phyloP scores from a whole-genome alignment of 2,113 vertebrate species.

The Syrrhaptes paradoxus region DNA sequence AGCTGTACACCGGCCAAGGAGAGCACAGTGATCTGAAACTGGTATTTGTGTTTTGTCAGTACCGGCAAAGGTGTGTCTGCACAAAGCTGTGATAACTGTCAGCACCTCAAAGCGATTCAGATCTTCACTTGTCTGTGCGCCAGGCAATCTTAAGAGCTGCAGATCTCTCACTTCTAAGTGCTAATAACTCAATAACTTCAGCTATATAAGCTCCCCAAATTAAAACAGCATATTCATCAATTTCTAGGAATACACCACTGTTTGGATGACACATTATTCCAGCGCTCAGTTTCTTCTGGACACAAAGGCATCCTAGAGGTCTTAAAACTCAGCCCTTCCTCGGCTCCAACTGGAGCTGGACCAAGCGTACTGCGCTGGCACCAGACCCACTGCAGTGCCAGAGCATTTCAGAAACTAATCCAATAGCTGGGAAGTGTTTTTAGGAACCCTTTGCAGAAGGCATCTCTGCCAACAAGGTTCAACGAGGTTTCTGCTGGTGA shows the following conservation, averaged over 20 bases:
- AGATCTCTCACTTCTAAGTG: neutral
- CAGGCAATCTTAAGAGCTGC: neutral
- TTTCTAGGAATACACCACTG: conserved; percentile 41
- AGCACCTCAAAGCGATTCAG: neutral
- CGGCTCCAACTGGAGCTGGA: conserved; percentile 21
- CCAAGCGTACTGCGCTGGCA: neutral
- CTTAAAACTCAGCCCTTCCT: neutral
- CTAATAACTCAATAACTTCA: neutral
- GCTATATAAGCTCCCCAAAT: neutral
- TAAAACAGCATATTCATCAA: neutral
- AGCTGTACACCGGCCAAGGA: neutral
- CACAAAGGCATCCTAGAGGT: neutral
- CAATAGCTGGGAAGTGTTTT: neutral
- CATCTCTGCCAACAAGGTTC: conserved; percentile 27
- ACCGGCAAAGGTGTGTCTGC: conserved; percentile 18
- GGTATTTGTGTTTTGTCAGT: neutral
- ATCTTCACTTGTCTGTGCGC: neutral
- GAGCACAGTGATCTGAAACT: neutral
- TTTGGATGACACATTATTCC: neutral
- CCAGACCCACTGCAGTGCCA: neutral
- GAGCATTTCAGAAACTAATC: conserved; percentile 15
- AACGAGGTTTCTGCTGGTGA: neutral
- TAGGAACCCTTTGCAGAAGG: conserved; percentile 9
- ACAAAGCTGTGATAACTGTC: neutral
- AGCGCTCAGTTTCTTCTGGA: neutral